These are phyloP conservation scores for Ceratotherium simum DNA, from an alignment of 2,113 vertebrate genomes.

Conservation along the genomic window DNA sequence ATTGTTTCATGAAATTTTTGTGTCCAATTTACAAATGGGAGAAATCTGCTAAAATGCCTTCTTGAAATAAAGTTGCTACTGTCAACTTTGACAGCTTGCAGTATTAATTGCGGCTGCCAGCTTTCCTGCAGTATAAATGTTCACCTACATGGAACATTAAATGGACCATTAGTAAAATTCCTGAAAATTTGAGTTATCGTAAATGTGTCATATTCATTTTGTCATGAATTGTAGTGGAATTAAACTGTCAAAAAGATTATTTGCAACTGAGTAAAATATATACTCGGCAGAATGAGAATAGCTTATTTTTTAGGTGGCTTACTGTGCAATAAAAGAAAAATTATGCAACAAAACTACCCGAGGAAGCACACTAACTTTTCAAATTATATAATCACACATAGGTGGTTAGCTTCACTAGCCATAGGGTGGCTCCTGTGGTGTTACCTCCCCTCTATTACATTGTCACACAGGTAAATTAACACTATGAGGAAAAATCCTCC, in stretches of 20 bases:
- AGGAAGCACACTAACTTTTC: background rate
- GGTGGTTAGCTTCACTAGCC: background rate
- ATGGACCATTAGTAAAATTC: slow-evolving; percentile 57
- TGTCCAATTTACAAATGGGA: slow-evolving; percentile 44
- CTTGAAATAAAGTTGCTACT: slow-evolving; percentile 63
- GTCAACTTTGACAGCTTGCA: slow-evolving; percentile 64
- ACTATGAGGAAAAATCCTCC: background rate
- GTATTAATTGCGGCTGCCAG: slow-evolving; percentile 72
- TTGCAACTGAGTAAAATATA: slow-evolving; percentile 56
- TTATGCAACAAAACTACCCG: background rate
- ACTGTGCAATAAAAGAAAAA: background rate
- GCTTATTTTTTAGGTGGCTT: background rate
- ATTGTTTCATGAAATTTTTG: slow-evolving; percentile 45
- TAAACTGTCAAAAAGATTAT: slow-evolving; percentile 50
- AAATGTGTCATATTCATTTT: slow-evolving; percentile 56
- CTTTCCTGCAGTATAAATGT: background rate
- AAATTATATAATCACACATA: background rate
- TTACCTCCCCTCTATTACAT: background rate
- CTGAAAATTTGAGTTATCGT: slow-evolving; percentile 6
- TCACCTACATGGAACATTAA: slow-evolving; percentile 61
- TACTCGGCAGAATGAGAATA: background rate
- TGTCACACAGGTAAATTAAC: background rate
- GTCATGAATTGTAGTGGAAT: background rate
- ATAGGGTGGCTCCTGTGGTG: background rate
- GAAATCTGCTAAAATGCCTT: slow-evolving; percentile 17